A percentile compares a stretch with the other conserved stretches of the same genome.
Conservation (phyloP, 2,113 vertebrate species). For the Platycercus adscitus region DNA sequence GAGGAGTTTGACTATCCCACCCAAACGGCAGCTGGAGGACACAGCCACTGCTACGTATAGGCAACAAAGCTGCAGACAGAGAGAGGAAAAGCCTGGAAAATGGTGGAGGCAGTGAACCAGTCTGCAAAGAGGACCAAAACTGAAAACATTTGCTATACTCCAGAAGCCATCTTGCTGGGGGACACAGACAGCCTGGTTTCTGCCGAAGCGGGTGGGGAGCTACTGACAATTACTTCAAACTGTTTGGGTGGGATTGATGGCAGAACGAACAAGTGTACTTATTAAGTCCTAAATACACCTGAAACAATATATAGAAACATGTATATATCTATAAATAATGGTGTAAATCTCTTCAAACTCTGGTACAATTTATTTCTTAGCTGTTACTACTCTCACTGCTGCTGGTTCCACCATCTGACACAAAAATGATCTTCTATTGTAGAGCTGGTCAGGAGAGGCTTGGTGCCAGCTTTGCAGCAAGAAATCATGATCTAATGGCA, state of each 20-base stretch:
- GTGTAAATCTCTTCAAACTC: background rate
- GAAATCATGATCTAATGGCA: slow-evolving; percentile 20
- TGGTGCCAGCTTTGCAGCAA: background rate
- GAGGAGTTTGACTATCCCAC: slow-evolving; percentile 34
- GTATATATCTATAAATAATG: background rate
- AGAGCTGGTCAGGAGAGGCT: background rate
- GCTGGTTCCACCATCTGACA: background rate
- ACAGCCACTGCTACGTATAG: background rate
- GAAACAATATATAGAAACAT: background rate
- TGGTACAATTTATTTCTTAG: background rate
- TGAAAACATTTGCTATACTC: background rate
- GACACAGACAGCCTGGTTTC: background rate
- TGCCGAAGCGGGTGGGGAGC: background rate
- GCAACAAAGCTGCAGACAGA: background rate
- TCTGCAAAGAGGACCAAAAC: background rate
- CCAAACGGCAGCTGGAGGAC: slow-evolving; percentile 26
- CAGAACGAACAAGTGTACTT: background rate
- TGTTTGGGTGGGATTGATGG: background rate
- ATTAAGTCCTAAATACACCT: background rate
- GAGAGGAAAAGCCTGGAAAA: background rate
- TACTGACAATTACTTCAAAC: background rate
- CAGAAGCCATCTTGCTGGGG: background rate
- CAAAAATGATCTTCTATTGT: background rate
- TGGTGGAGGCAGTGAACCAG: fast-evolving
- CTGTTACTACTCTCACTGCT: background rate